Percentiles rank a stretch among this genome's conserved stretches.
These are phyloP conservation scores for Glaucopsyche alexis DNA, from an alignment of 2,888 invertebrate genomes.

Conservation along the genomic window DNA sequence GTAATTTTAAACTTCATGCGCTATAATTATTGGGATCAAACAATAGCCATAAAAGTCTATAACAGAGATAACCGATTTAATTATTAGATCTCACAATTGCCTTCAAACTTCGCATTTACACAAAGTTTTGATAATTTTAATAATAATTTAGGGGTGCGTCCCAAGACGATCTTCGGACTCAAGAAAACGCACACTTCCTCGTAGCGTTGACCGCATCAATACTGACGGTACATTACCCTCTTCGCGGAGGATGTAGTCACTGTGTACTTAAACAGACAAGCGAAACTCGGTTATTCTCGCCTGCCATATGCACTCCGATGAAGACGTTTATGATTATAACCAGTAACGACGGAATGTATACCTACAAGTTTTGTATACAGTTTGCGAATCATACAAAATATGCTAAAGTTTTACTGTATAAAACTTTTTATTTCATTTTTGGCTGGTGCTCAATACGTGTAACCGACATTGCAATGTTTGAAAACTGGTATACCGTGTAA, in stretches of 20 bases:
- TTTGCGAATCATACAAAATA: background rate
- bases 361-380: background rate
- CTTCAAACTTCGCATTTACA: too few species aligned
- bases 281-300: constrained; percentile 44
- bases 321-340: constrained; percentile 47
- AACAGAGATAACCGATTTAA: too few species aligned
- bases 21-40: background rate
- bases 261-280: constrained; percentile 37
- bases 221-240: constrained; percentile 34
- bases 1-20: background rate
- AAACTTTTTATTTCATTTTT: background rate
- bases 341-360: background rate
- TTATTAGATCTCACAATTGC: too few species aligned
- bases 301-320: constrained; percentile 57
- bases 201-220: background rate
- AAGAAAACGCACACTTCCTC: background rate
- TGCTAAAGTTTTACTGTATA: background rate
- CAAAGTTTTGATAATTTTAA: too few species aligned
- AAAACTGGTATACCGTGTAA: too few species aligned
- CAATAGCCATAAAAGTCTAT: background rate
- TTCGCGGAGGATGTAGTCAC: constrained; percentile 49
- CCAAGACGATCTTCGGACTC: background rate
- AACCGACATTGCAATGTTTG: background rate
- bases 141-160: too few species aligned
- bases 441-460: background rate